These are phyloP conservation scores for Oscheius onirici DNA, from an alignment of 2,888 invertebrate genomes.

Conservation along the genomic window DNA sequence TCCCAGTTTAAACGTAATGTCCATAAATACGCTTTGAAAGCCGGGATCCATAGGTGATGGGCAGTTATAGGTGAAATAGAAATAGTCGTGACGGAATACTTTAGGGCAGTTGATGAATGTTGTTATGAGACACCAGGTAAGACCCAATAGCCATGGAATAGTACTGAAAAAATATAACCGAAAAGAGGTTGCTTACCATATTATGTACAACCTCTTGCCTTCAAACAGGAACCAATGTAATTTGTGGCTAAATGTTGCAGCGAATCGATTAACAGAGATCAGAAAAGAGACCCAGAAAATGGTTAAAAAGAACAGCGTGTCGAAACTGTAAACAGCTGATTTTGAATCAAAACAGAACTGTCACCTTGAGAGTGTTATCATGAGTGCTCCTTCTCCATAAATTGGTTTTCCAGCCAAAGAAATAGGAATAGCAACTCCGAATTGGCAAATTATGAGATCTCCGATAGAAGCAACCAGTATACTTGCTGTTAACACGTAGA, in stretches of 20 bases:
- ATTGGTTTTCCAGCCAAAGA: constrained; percentile 24
- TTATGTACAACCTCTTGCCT: constrained; percentile 15
- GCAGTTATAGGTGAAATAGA: constrained; percentile 29
- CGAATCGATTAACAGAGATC: constrained; percentile 27
- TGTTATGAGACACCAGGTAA: constrained; percentile 6
- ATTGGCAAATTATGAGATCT: constrained; percentile 18
- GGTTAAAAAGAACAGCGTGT: constrained; percentile 26
- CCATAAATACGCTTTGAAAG: constrained; percentile 20
- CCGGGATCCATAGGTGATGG: constrained; percentile 8
- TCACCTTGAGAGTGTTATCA: constrained; percentile 29
- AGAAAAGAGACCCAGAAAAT: constrained; percentile 28
- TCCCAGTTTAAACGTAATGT: constrained; percentile 18
- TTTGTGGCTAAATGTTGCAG: constrained; percentile 16
- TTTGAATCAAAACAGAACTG: not conserved
- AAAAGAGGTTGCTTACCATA: constrained; percentile 10
- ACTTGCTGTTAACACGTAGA: constrained; percentile 20
- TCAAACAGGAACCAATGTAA: constrained; percentile 31
- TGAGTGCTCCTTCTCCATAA: constrained; percentile 28
- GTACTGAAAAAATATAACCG: constrained; percentile 1
- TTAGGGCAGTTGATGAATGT: constrained; percentile 25
- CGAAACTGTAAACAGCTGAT: constrained; percentile 11
- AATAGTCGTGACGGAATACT: constrained; percentile 28
- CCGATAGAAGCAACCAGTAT: constrained; percentile 20
- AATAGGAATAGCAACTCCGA: constrained; percentile 26
- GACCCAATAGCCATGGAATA: constrained; percentile 27